These are phyloP conservation scores for Taurulus bubalis DNA, from an alignment of 2,113 vertebrate species.

Conservation along the genomic window DNA sequence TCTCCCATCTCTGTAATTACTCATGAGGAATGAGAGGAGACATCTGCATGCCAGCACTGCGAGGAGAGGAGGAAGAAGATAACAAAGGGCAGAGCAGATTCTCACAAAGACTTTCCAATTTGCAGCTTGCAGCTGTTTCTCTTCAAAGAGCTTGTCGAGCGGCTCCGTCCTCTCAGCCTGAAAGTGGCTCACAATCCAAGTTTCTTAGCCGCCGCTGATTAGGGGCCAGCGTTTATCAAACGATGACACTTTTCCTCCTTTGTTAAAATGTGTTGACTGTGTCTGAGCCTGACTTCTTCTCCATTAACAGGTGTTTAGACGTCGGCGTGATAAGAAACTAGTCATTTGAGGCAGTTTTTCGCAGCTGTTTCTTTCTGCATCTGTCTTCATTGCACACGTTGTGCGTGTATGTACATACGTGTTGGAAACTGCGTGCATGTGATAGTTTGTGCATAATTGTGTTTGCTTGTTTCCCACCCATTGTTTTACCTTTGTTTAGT, in stretches of 20 bases:
- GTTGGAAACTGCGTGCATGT: neutral
- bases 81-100: conserved; percentile 66
- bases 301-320: conserved; percentile 36
- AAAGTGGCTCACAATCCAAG: conserved; percentile 42
- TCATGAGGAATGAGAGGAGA: conserved; percentile 63
- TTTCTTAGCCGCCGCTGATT: conserved; percentile 40
- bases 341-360: conserved; percentile 3
- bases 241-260: conserved; percentile 31
- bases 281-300: conserved; percentile 13
- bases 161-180: conserved; percentile 39
- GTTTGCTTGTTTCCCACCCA: conserved; percentile 33
- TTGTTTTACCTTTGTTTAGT: conserved; percentile 57
- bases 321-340: neutral
- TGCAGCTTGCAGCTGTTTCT: conserved; percentile 75
- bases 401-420: neutral
- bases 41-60: conserved; percentile 67
- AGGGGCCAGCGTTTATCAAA: conserved; percentile 31
- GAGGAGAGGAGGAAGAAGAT: conserved; percentile 66
- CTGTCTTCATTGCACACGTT: neutral
- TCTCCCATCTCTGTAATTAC: conserved; percentile 67
- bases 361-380: neutral
- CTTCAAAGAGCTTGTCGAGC: conserved; percentile 55
- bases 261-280: conserved; percentile 35
- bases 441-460: conserved; percentile 23
- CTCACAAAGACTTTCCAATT: conserved; percentile 68